A percentile compares a stretch with the other conserved stretches of the same genome.
phyloP scores from a whole-genome alignment of 2,888 invertebrate species.

The Epirrhoe alternata region DNA sequence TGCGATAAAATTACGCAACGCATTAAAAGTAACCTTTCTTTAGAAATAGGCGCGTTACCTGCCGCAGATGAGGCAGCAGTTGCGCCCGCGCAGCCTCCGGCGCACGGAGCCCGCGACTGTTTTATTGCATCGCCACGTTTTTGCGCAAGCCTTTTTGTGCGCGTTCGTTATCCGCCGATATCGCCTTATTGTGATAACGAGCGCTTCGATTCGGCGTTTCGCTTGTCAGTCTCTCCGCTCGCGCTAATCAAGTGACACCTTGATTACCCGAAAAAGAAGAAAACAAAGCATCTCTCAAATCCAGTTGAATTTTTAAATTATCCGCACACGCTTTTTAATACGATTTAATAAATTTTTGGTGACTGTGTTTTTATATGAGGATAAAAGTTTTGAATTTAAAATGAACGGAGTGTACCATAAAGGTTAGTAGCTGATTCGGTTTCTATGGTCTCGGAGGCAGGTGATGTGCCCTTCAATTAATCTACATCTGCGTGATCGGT shows the following conservation, averaged over 20 bases:
- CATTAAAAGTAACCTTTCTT: constrained; percentile 11
- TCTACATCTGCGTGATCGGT: constrained; percentile 40
- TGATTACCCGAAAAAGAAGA: neutral
- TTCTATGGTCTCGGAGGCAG: neutral
- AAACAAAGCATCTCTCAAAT: neutral
- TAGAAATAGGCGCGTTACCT: constrained; percentile 15
- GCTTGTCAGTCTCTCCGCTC: neutral
- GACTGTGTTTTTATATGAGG: neutral
- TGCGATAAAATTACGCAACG: constrained; percentile 1
- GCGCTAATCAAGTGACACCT: constrained; percentile 4
- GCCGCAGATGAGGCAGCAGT: constrained; percentile 6
- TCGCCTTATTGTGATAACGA: constrained; percentile 17
- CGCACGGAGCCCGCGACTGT: constrained; percentile 14
- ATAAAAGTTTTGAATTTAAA: neutral
- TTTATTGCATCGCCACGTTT: constrained; percentile 27
- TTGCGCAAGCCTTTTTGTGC: constrained; percentile 14
- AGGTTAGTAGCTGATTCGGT: constrained; percentile 5
- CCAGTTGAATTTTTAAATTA: neutral
- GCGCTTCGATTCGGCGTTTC: constrained; percentile 4
- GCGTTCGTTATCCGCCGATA: constrained; percentile 14
- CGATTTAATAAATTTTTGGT: neutral
- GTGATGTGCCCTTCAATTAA: constrained; percentile 13
- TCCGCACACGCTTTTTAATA: neutral
- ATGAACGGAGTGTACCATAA: neutral
- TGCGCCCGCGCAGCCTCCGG: neutral